Base-by-base conservation (phyloP, 2,888 invertebrate species). In the Aporophyla lueneburgensis region DNA sequence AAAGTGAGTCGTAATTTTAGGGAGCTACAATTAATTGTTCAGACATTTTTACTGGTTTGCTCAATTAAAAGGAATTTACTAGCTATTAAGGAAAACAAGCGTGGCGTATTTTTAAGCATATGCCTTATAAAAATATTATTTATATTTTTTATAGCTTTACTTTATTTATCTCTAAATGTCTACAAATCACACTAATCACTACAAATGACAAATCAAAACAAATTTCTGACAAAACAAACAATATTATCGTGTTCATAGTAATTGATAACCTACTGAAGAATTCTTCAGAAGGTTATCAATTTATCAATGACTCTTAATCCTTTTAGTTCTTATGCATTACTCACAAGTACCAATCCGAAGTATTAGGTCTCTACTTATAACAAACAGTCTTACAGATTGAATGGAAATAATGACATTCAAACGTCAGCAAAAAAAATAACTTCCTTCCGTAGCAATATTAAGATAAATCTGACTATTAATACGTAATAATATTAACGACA, bases 11-110 rank as follows among this genome's bases (percentile, higher is more conserved):
- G 78, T 77, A 77, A 78, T 83, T 86, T 86, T 77, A 67, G 71
- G 69, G 71, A 74, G 70, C 67, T 74, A 78, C 75, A 76, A 78
- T 81, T 87, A 84, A 86, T 80, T 81, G 86, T 74, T 68, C 79
- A 21, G 66, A 76, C 76, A 72, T 78, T 77, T 80, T 78, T 86
- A 85, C 73, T 53, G 59, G 67, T 74, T 58, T 59, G 66, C 51
- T 74, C 77, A 87, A 87, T 85, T 80, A 63, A 77, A 70, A 5
- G 21, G 80, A 72, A 82, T 78, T 78, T 67, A 65, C 53, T 63
- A 54, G 54, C 56, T 46, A 71, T 74, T 77, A 74, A 78, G 7
- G 61, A 78, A 76, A 80, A 72, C 19, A 49, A 70, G 14, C 27
- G 51, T 10, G 7, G 0, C 33, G 5, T 58, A 40, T 49, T 66